phyloP scores from a whole-genome alignment of 2,888 invertebrate genomes.

The Polymixis flavicincta region DNA sequence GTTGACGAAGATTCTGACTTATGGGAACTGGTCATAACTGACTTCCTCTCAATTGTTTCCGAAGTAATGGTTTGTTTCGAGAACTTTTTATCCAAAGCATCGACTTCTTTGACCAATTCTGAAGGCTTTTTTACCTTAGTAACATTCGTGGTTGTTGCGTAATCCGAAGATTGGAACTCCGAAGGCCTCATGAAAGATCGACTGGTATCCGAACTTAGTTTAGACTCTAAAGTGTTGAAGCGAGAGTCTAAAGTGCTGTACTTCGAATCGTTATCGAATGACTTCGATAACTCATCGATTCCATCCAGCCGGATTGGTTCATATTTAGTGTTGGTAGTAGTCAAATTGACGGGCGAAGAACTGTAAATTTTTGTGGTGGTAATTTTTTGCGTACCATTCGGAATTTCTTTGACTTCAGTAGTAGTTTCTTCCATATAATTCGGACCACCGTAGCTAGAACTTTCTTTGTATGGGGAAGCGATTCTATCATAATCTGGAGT shows the following conservation, averaged over 20 bases:
- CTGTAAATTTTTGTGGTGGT: slow-evolving; percentile 91
- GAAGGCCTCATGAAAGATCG: slow-evolving; percentile 89
- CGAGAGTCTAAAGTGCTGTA: slow-evolving; percentile 88
- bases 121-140: slow-evolving; percentile 82
- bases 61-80: slow-evolving; percentile 93
- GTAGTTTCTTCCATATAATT: slow-evolving; percentile 88
- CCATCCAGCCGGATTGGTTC: slow-evolving; percentile 87
- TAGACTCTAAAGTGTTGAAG: slow-evolving; percentile 86
- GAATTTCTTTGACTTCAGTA: slow-evolving; percentile 89
- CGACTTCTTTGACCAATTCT: slow-evolving; percentile 87
- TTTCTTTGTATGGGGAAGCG: slow-evolving; percentile 84
- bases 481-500: slow-evolving; percentile 86
- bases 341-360: slow-evolving; percentile 89
- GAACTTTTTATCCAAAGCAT: slow-evolving; percentile 92
- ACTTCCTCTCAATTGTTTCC: slow-evolving; percentile 92
- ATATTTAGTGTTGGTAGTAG: slow-evolving; percentile 87
- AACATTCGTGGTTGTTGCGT: slow-evolving; percentile 76
- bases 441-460: slow-evolving; percentile 82
- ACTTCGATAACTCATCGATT: slow-evolving; percentile 88
- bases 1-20: slow-evolving; percentile 91
- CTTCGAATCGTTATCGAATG: slow-evolving; percentile 88
- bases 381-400: slow-evolving; percentile 90
- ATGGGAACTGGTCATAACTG: slow-evolving; percentile 92
- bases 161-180: slow-evolving; percentile 86
- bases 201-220: slow-evolving; percentile 87